Evolutionary conservation across 2,797 vertebrate species (phyloP), one percentile per base, ranked within the genome.

Genomic region (Enteromius thamalakanensis): DNA sequence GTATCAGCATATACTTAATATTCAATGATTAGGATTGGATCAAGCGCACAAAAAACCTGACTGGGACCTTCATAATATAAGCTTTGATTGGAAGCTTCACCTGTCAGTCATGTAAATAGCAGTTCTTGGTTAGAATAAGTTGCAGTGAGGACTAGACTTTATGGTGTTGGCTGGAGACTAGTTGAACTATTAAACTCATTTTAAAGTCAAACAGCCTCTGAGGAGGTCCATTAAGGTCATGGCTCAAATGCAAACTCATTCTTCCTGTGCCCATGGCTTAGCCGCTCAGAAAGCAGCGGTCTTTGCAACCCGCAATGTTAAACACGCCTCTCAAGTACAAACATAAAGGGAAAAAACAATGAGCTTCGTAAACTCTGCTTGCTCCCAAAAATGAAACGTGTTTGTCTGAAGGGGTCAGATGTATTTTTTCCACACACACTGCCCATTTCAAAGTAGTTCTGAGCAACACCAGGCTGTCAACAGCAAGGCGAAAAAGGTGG

Each of bases 201-300:
- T 80, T 72, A 86, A 84, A 75, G 72, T 86, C 70, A 77, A 84
- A 78, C 29, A 70, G 81, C 76, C 80, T 86, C 65, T 23, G 53
- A 15, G 49, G 84, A 84, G 79, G 65, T 82, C 76, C 70, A 86
- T 87, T 82, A 86, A 87, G 78, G 58, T 62, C 79, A 75, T 8
- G 47, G 79, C 65, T 79, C 40, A 47, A 55, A 81, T 65, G 23
- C 87, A 53, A 83, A 80, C 49, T 80, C 65, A 29, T 74, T 86
- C 62, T 29, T 72, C 21, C 15, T 21, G 51, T 47, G 65, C 76
- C 76, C 3, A 49, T 40, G 60, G 82, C 82, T 69, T 67, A 67
- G 87, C 76, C 29, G 65, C 76, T 68, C 65, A 84, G 58, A 81
- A 87, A 84, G 74, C 23, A 72, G 29, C 65, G 19, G 80, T 81